Base-by-base conservation (phyloP, 2,797 vertebrate genomes). In the Typhlichthys subterraneus region DNA sequence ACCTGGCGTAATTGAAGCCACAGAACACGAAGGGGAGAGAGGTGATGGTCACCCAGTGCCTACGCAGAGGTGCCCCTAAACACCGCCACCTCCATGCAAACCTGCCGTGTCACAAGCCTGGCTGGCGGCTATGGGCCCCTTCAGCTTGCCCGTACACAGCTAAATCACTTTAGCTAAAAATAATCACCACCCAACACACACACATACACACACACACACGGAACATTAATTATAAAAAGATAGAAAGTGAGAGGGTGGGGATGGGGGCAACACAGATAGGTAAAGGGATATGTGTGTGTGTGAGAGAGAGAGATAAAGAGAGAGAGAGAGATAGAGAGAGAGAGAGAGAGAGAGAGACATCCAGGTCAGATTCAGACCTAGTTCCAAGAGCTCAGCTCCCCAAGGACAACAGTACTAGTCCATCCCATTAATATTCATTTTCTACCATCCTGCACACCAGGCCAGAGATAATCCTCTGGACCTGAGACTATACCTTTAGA, bases 351-450 rank as follows among this genome's bases (percentile, higher is more conserved):
- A 61, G 11, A 15, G 11, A 52, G 1, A 51, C 77, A 91, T 91
- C 77, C 80, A 89, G 89, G 89, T 90, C 88, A 91, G 82, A 87
- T 76, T 85, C 80, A 91, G 87, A 91, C 89, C 87, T 87, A 91
- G 63, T 89, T 91, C 74, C 63, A 78, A 78, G 72, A 86, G 85
- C 81, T 72, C 38, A 2, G 1, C 63, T 89, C 87, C 86, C 88
- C 7, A 61, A 83, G 89, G 88, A 85, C 58, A 54, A 74, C 70
- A 77, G 79, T 86, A 81, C 75, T 68, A 83, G 76, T 85, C 85
- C 75, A 2, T 69, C 33, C 61, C 82, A 85, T 89, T 85, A 85
- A 84, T 88, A 89, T 88, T 85, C 84, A 85, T 68, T 71, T 85
- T 74, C 59, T 81, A 80, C 62, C 76, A 80, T 80, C 69, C 65